A percentile compares a stretch with the other conserved stretches of the same genome.
phyloP scores from a whole-genome alignment of 2,888 invertebrate species.

The Deroplatys truncata region DNA sequence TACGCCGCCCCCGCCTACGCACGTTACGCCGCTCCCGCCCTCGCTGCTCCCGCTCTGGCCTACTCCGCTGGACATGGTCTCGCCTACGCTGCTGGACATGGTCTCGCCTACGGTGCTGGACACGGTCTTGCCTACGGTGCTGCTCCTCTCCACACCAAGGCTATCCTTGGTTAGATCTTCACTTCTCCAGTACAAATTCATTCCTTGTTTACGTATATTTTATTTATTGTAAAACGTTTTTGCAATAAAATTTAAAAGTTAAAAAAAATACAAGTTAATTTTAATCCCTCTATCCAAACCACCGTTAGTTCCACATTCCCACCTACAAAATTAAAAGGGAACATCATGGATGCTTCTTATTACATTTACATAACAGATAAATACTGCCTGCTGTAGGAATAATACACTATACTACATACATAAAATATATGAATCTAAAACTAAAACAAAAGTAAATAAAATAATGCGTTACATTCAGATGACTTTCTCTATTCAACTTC shows the following conservation, averaged over 20 bases:
- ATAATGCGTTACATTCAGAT: too few relatives aligned
- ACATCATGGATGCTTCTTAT: too few relatives aligned
- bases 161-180: neutral
- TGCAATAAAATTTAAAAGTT: neutral
- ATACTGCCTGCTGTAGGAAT: too few relatives aligned
- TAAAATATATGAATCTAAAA: too few relatives aligned
- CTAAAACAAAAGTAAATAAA: too few relatives aligned
- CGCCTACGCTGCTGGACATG: neutral
- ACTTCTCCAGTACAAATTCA: neutral
- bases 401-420: too few relatives aligned
- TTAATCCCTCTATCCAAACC: too few relatives aligned
- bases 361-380: too few relatives aligned
- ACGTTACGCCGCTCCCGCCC: conserved; percentile 8
- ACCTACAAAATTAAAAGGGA: too few relatives aligned
- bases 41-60: conserved; percentile 24
- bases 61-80: conserved; percentile 6
- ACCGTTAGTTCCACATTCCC: too few relatives aligned
- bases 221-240: neutral
- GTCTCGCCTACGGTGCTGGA: neutral
- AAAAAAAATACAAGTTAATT: neutral
- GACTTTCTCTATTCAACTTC: too few relatives aligned
- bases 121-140: neutral
- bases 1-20: conserved; percentile 15
- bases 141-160: neutral
- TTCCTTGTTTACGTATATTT: neutral